Base-by-base conservation (phyloP, 30 jellyfish, hydroid and myxozoan species). In the Catostylus mosaicus region DNA sequence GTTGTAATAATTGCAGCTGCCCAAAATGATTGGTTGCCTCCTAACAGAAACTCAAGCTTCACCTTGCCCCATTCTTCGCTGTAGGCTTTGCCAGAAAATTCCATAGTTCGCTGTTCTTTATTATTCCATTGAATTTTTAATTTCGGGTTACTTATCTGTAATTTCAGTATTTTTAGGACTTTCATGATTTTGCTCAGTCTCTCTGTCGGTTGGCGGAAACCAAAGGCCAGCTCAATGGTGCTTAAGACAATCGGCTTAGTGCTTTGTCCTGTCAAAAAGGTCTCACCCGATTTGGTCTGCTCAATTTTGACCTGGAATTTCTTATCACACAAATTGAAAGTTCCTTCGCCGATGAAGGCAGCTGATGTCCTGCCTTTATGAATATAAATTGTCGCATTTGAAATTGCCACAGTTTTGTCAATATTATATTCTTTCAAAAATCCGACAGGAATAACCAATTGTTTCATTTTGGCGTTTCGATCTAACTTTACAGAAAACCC, bases 211-310 rank as follows among this genome's bases (percentile, higher is more conserved):
- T 74, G 85, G 32, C 89, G 86, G 20, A 85, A 36, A 1, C 95
- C 95, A 63, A 85, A 85, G 1, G 95, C 95, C 27, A 85, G 85
- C 57, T 85, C 95, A 12, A 85, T 78, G 26, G 89, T 85, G 73
- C 95, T 85, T 30, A 85, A 24, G 37, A 73, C 89, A 2, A 85
- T 75, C 9, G 95, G 95, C 32, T 85, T 77, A 1, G 88, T 65
- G 37, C 95, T 85, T n/a, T 59, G 67, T 3, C 95, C 95, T 18
- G 88, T 51, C 47, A 85, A 50, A 20, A 85, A 45, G 1, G 95
- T 85, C 40, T 54, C 84, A 37, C 74, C 95, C 38, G 82, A 71
- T 32, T 75, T 67, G 19, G 89, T 73, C 59, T 85, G 95, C 73
- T 85, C 95, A 27, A 85, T 63, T 62, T 67, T 50, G 62, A 85